Percentiles rank a stretch among this genome's conserved stretches.
Evolutionary conservation across 2,113 vertebrate genomes (phyloP).

Genomic region (Anguilla rostrata): DNA sequence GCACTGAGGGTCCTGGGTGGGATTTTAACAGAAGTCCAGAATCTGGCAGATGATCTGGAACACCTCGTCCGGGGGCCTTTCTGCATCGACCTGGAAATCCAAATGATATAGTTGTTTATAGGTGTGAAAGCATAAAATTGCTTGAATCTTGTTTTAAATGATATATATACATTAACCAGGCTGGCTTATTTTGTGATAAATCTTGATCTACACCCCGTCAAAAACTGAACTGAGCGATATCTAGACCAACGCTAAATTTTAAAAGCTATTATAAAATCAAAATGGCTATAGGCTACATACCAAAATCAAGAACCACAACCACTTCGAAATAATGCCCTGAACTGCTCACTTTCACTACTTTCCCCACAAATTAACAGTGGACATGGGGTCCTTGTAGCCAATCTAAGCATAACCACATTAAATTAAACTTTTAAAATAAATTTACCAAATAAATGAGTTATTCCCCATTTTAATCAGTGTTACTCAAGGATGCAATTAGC

Average conservation of each 20-base stretch:
- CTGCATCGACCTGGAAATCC: constrained; percentile 80
- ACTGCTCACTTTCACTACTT: not conserved
- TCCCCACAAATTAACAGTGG: not conserved
- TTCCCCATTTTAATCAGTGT: no score
- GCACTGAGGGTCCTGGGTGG: constrained; percentile 29
- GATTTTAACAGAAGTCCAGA: constrained; percentile 72
- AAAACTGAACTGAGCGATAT: not conserved
- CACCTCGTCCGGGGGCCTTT: constrained; percentile 80
- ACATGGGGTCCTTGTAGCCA: no score
- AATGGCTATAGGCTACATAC: not conserved
- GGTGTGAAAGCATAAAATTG: not conserved
- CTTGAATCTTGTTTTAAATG: no score
- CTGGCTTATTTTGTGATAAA: no score
- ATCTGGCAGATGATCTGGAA: constrained; percentile 81
- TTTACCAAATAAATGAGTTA: no score
- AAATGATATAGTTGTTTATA: constrained; percentile 26
- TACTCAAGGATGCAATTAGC: no score
- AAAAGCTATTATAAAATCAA: not conserved
- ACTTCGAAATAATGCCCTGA: not conserved
- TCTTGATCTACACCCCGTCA: no score
- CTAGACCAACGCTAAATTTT: not conserved
- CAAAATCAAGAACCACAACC: not conserved
- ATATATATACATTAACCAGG: no score
- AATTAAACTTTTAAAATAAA: no score
- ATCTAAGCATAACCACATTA: no score